phyloP scores from a whole-genome alignment of 2,888 invertebrate species.

The Ophioninae sp. region DNA sequence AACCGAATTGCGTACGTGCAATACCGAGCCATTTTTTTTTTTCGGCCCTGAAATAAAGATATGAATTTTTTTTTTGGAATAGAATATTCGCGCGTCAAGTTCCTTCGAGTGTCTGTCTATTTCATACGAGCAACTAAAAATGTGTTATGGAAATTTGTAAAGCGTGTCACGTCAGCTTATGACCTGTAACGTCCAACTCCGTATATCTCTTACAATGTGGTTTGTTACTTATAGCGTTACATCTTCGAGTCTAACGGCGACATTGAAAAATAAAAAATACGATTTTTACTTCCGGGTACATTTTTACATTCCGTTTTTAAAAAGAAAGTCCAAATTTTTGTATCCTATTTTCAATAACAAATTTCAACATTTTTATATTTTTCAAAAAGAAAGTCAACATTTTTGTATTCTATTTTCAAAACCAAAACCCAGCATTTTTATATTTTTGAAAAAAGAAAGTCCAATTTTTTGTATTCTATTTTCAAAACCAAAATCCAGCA shows the following conservation, averaged over 20 bases:
- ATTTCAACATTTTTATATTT: too few relatives aligned
- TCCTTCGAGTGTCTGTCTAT: background rate
- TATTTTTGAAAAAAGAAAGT: too few relatives aligned
- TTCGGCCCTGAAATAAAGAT: slow-evolving; percentile 35
- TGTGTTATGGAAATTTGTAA: background rate
- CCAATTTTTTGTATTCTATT: too few relatives aligned
- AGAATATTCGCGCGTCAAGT: slow-evolving; percentile 8
- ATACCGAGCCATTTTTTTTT: slow-evolving; percentile 24
- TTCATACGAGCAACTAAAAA: slow-evolving; percentile 12
- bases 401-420: too few relatives aligned
- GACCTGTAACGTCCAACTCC: slow-evolving; percentile 1
- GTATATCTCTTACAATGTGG: background rate
- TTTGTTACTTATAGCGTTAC: too few relatives aligned
- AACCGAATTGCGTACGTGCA: slow-evolving; percentile 21
- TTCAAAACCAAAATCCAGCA: too few relatives aligned
- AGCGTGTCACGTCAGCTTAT: background rate
- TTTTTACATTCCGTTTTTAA: too few relatives aligned
- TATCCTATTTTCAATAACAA: too few relatives aligned
- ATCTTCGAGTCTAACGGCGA: background rate
- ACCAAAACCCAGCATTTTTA: too few relatives aligned
- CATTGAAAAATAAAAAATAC: background rate
- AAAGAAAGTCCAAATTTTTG: too few relatives aligned
- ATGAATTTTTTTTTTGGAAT: slow-evolving; percentile 22
- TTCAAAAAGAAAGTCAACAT: too few relatives aligned
- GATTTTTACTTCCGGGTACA: too few relatives aligned